Base-by-base conservation (phyloP, 2,888 invertebrate species). In the Leptopilina myrica region DNA sequence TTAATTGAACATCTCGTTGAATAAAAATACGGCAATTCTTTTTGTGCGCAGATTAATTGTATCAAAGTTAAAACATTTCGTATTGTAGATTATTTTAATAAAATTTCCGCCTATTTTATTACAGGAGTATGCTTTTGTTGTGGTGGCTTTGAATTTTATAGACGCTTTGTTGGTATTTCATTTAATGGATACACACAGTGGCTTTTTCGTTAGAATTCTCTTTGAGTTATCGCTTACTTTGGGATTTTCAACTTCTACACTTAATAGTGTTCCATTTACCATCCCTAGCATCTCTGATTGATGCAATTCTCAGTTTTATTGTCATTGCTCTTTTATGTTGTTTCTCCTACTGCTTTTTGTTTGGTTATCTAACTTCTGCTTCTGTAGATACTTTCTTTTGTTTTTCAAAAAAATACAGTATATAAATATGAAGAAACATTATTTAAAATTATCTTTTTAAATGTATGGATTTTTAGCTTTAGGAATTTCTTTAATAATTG, bases 201-300 rank as follows among this genome's bases (percentile, higher is more conserved):
- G n/a, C 20, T 62, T 20, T 20, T 62, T 62, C 20, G 62, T 20
- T 20, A 20, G 62, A 20, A 15, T 8, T 49, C 20, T 62, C 62
- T 62, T 62, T 62, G 20, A 20, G 62, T n/a, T 59, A 62, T 62
- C 8, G 62, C 62, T 62, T 62, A 62, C 62, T 62, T 62, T 62
- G 62, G 20, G 20, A 62, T 62, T 62, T 62, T 15, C 62, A 20
- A 20, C 62, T 62, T 62, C 20, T 15, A 62, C 62, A 20, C 15
- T 62, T 62, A 62, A 62, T 62, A 62, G 62, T 62, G 20, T 62
- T 62, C 8, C 15, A 62, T 62, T 43, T 62, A 62, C 62, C 6
- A 20, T 62, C 9, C 15, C 20, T 20, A 20, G 20, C 20, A 62
- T 11, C n/a, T 7, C 59, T 59, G 59, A 59, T 15, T 62, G 20